phyloP scores from a whole-genome alignment of 2,113 vertebrate species.

The Ictidomys tridecemlineatus region DNA sequence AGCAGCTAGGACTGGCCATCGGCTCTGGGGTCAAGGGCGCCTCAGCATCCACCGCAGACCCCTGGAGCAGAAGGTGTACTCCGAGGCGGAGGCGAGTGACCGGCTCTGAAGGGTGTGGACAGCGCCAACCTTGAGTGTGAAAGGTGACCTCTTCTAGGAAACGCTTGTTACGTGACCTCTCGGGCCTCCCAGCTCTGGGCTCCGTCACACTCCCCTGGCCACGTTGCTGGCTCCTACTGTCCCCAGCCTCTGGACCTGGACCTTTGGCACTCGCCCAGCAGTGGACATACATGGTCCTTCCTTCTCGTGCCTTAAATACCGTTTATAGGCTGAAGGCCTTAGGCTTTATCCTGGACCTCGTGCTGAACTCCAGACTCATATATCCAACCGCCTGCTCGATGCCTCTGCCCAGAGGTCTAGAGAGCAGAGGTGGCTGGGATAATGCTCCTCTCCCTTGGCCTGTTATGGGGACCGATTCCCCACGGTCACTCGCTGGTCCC shows the following conservation, averaged over 20 bases:
- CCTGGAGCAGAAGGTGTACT: rapidly evolving
- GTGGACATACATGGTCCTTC: background rate
- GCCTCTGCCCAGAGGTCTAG: background rate
- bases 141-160: background rate
- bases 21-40: background rate
- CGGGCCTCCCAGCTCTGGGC: background rate
- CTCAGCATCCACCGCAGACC: rapidly evolving
- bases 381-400: background rate
- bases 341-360: conserved; percentile 56
- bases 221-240: rapidly evolving
- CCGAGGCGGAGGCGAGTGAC: rapidly evolving
- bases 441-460: rapidly evolving
- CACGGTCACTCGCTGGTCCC: rapidly evolving
- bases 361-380: conserved; percentile 29
- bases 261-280: background rate
- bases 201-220: background rate
- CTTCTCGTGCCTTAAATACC: conserved; percentile 23
- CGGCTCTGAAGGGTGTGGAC: background rate
- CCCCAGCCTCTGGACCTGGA: rapidly evolving
- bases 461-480: background rate
- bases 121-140: background rate
- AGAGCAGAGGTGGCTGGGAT: rapidly evolving
- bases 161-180: background rate
- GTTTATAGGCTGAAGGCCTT: conserved; percentile 63
- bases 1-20: background rate